Evolutionary conservation across 1,140 invertebrate species (phyloP), one percentile per base, ranked within the genome.

Genomic region (Apis dorsata): DNA sequence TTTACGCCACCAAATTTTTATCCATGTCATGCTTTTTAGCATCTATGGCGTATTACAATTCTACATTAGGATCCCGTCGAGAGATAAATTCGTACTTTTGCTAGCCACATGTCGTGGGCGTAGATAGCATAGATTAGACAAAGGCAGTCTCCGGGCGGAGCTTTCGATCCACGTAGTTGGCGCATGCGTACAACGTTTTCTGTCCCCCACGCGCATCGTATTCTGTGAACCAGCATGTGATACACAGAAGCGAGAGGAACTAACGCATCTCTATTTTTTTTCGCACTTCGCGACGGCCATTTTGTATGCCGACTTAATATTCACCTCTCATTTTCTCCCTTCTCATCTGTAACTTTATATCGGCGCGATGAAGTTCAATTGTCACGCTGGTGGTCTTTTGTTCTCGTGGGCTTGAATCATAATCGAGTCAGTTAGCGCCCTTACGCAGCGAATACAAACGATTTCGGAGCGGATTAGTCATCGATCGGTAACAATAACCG

Each of bases 61-160:
- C 19, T 55, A 83, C 75, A 83, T 83, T 79, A 79, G 75, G 68
- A 83, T 72, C 75, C 76, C 68, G 72, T 9, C 51, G 81, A 57
- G 81, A 83, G 66, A 65, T 60, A 79, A 82, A 83, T 79, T 78
- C 59, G 59, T 79, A 83, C 68, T 85, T 44, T 81, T 76, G 78
- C 77, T 65, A 68, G 60, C 62, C 72, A 76, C 72, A 85, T 75
- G 78, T 89, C 89, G 89, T 92, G 90, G 92, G 91, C 91, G 91
- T 92, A 88, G 88, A 83, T 90, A 72, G 81, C 66, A 70, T 81
- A 89, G 90, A 91, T 92, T 92, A 92, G 92, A 93, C 92, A 93
- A 93, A 93, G 91, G 86, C 88, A 87, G 88, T 89, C 89, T 85
- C 85, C 89, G 92, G 92, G 92, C 92, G 93, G 93, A 90, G 92